phyloP scores from a whole-genome alignment of 2,113 vertebrate species.

The Egretta garzetta region DNA sequence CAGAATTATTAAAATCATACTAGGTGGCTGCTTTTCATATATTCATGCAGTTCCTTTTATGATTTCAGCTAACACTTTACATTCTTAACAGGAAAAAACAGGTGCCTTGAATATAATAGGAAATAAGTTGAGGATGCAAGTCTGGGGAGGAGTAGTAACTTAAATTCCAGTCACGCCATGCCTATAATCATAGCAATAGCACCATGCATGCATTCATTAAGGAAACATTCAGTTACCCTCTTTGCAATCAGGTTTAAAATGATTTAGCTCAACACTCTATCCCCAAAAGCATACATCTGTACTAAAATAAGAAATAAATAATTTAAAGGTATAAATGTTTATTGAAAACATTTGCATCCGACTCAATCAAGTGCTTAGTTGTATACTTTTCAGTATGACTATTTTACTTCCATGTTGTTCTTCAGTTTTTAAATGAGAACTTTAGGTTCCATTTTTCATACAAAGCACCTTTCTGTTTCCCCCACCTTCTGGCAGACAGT shows the following conservation, averaged over 20 bases:
- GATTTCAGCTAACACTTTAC: not conserved
- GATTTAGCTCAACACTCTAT: slow-evolving; percentile 42
- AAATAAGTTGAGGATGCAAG: not conserved
- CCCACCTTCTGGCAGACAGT: not conserved
- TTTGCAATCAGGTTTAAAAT: slow-evolving; percentile 47
- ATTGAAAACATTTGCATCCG: slow-evolving; percentile 58
- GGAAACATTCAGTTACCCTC: slow-evolving; percentile 19
- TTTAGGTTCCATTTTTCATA: not conserved
- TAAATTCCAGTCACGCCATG: slow-evolving; percentile 18
- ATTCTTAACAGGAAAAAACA: not conserved
- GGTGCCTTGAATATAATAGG: slow-evolving; percentile 19
- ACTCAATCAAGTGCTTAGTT: not conserved
- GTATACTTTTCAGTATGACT: not conserved
- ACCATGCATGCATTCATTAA: slow-evolving; percentile 30
- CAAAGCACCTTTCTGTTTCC: not conserved
- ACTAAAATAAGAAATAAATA: slow-evolving; percentile 51
- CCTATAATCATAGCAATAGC: slow-evolving; percentile 21
- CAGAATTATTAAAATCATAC: slow-evolving; percentile 23
- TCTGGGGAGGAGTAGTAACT: not conserved
- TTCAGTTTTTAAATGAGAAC: not conserved
- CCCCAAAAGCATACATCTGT: slow-evolving; percentile 35
- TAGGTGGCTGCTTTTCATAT: not conserved
- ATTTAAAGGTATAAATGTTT: slow-evolving; percentile 37
- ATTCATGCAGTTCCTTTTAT: not conserved
- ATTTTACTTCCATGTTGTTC: not conserved